Conservation (phyloP, 1,140 invertebrate genomes). For the Drosophila asahinai region DNA sequence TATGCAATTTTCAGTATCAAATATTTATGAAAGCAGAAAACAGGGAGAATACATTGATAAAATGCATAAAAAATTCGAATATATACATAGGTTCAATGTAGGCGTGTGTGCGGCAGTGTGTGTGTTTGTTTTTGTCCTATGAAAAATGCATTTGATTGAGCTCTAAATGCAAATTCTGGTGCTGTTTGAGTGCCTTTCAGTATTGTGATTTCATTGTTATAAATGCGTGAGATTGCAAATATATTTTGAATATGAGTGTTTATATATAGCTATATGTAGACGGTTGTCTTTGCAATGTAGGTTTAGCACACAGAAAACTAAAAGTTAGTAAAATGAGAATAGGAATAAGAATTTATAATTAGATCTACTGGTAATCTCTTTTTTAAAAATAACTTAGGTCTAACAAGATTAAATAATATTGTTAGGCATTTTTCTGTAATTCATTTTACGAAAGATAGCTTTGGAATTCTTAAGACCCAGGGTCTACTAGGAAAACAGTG, state of each 20-base stretch:
- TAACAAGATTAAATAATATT: not conserved
- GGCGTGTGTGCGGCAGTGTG: conserved; percentile 1
- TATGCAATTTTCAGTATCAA: conserved; percentile 56
- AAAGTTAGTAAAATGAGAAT: not conserved
- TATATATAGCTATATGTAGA: not conserved
- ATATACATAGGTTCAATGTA: conserved; percentile 2
- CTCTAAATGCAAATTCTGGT: conserved; percentile 75
- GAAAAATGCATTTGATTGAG: conserved; percentile 80
- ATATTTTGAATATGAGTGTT: conserved; percentile 34
- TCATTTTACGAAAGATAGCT: conserved; percentile 1
- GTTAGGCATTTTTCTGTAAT: not conserved
- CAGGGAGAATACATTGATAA: conserved; percentile 26
- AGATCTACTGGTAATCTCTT: not conserved
- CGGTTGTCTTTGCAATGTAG: not conserved
- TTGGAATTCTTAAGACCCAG: conserved; percentile 1
- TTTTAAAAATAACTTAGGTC: not conserved
- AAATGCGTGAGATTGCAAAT: conserved; percentile 63
- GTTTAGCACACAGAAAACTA: not conserved
- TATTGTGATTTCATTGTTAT: conserved; percentile 78
- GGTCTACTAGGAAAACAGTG: not conserved
- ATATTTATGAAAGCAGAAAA: conserved; percentile 69
- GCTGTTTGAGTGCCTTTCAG: conserved; percentile 46
- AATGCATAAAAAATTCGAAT: conserved; percentile 52
- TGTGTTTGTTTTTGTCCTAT: conserved; percentile 30
- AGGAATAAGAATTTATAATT: not conserved